A percentile compares a stretch with the other conserved stretches of the same genome.
Evolutionary conservation across 2,888 invertebrate genomes (phyloP).

Genomic region (Pollenia amentaria): DNA sequence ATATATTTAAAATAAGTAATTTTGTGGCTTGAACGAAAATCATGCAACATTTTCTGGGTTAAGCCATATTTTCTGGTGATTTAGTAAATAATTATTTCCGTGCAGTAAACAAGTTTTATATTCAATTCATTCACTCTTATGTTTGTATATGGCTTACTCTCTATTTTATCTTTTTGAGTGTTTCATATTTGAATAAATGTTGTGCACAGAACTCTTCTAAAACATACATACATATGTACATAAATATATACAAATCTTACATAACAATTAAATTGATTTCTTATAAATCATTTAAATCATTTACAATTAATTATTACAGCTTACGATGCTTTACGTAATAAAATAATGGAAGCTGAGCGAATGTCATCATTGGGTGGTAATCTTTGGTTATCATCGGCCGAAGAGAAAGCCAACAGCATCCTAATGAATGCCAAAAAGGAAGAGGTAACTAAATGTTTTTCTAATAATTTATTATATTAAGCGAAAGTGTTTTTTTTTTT

Average conservation of each 20-base stretch:
- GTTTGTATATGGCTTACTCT: too few relatives aligned
- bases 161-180: too few relatives aligned
- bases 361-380: constrained; percentile 81
- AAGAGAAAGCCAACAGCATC: constrained; percentile 83
- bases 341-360: constrained; percentile 83
- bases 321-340: constrained; percentile 82
- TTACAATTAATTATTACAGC: constrained; percentile 76
- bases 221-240: neutral
- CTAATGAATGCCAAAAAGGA: constrained; percentile 84
- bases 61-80: too few relatives aligned
- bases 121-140: too few relatives aligned
- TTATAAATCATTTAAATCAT: neutral
- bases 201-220: too few relatives aligned
- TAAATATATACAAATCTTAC: neutral
- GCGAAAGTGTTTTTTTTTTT: neutral
- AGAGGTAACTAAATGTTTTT: constrained; percentile 79
- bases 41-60: too few relatives aligned
- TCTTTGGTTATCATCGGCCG: constrained; percentile 81
- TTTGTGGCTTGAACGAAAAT: too few relatives aligned
- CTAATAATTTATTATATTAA: neutral
- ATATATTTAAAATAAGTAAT: too few relatives aligned
- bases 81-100: too few relatives aligned
- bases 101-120: too few relatives aligned
- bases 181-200: too few relatives aligned
- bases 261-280: neutral